Evolutionary conservation across 2,888 invertebrate genomes (phyloP).

Genomic region (Orchesellides sinensis): DNA sequence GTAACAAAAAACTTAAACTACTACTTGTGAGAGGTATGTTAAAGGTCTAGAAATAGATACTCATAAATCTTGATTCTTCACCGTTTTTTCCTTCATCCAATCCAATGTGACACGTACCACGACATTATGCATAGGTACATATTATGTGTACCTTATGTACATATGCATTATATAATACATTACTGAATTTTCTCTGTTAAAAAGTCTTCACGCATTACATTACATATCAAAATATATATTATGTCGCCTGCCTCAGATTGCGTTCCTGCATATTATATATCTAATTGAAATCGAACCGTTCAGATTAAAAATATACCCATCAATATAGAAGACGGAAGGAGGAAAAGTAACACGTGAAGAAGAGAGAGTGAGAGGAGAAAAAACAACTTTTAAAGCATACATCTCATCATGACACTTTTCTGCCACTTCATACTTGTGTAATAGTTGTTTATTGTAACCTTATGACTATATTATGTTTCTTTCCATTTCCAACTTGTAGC

Average conservation of each 20-base stretch:
- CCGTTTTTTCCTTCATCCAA: background rate
- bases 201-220: too few relatives aligned
- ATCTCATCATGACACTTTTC: constrained; percentile 43
- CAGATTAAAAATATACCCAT: too few relatives aligned
- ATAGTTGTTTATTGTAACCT: constrained; percentile 57
- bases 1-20: background rate
- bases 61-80: constrained; percentile 57
- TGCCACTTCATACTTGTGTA: constrained; percentile 33
- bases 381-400: background rate
- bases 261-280: background rate
- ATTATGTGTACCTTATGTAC: too few relatives aligned
- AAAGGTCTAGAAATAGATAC: constrained; percentile 58
- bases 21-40: constrained; percentile 19
- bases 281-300: background rate
- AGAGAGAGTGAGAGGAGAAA: background rate
- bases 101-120: background rate
- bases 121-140: too few relatives aligned
- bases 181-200: too few relatives aligned
- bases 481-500: constrained; percentile 52
- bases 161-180: too few relatives aligned
- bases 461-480: constrained; percentile 57
- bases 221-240: too few relatives aligned
- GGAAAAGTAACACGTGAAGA: background rate
- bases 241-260: too few relatives aligned
- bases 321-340: background rate